Conservation (phyloP, 2,888 invertebrate genomes). For the Ephialtes manifestator region DNA sequence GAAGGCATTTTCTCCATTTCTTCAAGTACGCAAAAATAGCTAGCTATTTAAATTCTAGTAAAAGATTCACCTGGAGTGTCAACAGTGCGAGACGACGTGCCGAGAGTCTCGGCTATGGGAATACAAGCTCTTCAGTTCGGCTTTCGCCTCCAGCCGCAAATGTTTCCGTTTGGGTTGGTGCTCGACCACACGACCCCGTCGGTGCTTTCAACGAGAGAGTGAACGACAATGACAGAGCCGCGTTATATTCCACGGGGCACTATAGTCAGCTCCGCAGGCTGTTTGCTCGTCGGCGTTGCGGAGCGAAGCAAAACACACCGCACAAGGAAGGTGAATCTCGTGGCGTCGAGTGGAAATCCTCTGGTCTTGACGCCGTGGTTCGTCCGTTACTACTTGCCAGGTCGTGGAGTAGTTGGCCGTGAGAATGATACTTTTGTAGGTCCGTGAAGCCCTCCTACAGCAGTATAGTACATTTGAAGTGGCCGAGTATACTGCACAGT, state of each 20-base stretch:
- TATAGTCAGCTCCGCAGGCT: conserved; percentile 8
- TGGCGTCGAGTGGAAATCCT: conserved; percentile 20
- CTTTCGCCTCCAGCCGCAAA: conserved; percentile 30
- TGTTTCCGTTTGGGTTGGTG: conserved; percentile 21
- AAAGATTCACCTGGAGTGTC: conserved; percentile 43
- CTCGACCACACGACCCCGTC: conserved; percentile 19
- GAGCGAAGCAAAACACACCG: conserved; percentile 26
- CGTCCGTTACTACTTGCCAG: conserved; percentile 34
- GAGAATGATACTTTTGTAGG: conserved; percentile 59
- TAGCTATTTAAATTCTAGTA: conserved; percentile 6
- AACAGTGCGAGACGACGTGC: conserved; percentile 29
- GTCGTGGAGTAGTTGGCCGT: conserved; percentile 26
- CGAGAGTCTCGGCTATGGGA: conserved; percentile 15
- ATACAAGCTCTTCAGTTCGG: conserved; percentile 13
- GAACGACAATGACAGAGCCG: conserved; percentile 46
- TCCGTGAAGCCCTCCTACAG: neutral
- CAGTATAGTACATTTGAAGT: neutral
- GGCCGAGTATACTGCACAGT: neutral
- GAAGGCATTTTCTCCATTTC: neutral
- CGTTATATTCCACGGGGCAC: conserved; percentile 1
- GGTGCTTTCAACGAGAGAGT: conserved; percentile 47
- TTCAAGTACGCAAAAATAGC: neutral
- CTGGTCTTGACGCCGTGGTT: neutral
- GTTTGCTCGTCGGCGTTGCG: conserved; percentile 18
- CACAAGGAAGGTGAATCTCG: conserved; percentile 6